Percentiles rank a stretch among this genome's conserved stretches.
Conservation (phyloP, 2,113 vertebrate species). For the Sinocyclocheilus maitianheensis region DNA sequence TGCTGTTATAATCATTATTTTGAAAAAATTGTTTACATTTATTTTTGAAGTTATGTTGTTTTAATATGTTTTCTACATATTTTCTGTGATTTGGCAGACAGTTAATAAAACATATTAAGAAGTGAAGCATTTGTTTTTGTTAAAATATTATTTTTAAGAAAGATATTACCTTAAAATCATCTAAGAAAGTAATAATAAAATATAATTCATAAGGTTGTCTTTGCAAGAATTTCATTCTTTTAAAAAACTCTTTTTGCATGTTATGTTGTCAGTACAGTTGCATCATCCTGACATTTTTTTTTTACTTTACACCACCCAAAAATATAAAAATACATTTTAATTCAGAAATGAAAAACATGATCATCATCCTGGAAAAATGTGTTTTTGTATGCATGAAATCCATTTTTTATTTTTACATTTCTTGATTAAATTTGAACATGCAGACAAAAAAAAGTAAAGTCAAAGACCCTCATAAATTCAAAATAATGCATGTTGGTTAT, state of each 20-base stretch:
- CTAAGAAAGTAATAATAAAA: too few species aligned
- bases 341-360: not conserved
- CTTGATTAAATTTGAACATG: not conserved
- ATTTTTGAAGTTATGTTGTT: too few species aligned
- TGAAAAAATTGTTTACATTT: too few species aligned
- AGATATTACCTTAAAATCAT: too few species aligned
- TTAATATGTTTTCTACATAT: too few species aligned
- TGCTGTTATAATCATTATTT: too few species aligned
- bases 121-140: too few species aligned
- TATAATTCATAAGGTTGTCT: too few species aligned
- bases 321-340: not conserved
- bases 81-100: too few species aligned
- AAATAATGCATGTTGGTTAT: slow-evolving; percentile 29
- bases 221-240: too few species aligned
- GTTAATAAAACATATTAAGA: too few species aligned
- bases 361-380: not conserved
- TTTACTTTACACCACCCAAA: not conserved
- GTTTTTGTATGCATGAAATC: not conserved
- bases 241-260: not conserved
- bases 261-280: not conserved
- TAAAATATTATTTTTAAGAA: too few species aligned
- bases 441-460: not conserved
- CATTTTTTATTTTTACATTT: not conserved
- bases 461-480: not conserved
- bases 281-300: not conserved